Percentiles rank a stretch among this genome's conserved stretches.
Evolutionary conservation across 1,140 invertebrate species (phyloP).

Genomic region (Drosophila saltans): DNA sequence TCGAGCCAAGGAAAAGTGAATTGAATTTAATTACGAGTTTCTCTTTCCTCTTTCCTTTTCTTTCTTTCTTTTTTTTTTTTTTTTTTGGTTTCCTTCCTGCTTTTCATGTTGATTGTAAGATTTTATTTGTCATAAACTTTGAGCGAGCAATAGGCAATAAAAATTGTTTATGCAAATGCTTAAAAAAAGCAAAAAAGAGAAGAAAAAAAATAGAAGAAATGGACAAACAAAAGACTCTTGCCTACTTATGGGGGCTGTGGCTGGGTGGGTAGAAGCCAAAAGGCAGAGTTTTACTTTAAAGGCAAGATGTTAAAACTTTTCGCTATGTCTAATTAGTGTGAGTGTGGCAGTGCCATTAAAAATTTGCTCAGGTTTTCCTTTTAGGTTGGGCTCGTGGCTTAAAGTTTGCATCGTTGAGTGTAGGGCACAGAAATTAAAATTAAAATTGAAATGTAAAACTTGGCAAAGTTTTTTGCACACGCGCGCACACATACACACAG

Average conservation of each 20-base stretch:
- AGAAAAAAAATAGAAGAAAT: conserved; percentile 8
- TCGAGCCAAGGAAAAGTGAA: conserved; percentile 61
- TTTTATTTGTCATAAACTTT: conserved; percentile 75
- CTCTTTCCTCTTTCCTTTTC: conserved; percentile 35
- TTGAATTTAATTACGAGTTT: conserved; percentile 74
- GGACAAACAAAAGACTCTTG: conserved; percentile 50
- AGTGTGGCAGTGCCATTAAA: conserved; percentile 72
- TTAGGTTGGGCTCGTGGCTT: conserved; percentile 40
- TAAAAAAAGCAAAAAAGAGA: not conserved
- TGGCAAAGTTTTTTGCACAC: conserved; percentile 59
- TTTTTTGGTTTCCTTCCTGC: conserved; percentile 46
- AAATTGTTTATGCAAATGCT: conserved; percentile 45
- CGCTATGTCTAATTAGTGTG: conserved; percentile 61
- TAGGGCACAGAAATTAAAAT: conserved; percentile 75
- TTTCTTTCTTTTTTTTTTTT: conserved; percentile 43
- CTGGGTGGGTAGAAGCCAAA: not conserved
- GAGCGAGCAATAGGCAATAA: conserved; percentile 45
- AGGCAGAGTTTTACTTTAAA: conserved; percentile 37
- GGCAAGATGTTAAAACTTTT: conserved; percentile 38
- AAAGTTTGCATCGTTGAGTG: conserved; percentile 61
- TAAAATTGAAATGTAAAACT: conserved; percentile 80
- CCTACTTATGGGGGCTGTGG: not conserved
- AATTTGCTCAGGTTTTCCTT: conserved; percentile 49
- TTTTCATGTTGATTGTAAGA: conserved; percentile 68
- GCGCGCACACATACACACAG: conserved; percentile 10